These are phyloP conservation scores for Theocolax elegans DNA, from an alignment of 1,140 invertebrate species.

Conservation along the genomic window DNA sequence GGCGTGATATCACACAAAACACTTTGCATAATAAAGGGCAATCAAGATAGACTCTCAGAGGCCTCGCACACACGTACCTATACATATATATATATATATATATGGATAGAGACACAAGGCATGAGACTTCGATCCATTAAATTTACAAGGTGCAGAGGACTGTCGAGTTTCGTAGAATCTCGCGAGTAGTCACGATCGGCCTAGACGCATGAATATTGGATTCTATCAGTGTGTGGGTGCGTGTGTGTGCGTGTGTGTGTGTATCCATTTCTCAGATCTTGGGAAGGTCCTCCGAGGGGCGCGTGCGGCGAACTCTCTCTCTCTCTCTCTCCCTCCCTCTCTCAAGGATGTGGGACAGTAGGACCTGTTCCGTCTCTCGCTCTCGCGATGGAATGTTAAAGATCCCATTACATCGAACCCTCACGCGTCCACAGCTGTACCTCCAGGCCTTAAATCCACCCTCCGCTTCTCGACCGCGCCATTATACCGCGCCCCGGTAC, in stretches of 20 bases:
- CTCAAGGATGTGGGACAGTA: conserved; percentile 50
- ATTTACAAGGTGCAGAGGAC: conserved; percentile 3
- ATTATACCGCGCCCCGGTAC: no score
- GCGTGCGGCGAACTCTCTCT: conserved; percentile 16
- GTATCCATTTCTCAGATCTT: no score
- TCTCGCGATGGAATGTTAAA: conserved; percentile 47
- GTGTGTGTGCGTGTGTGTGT: no score
- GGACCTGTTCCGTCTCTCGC: conserved; percentile 47
- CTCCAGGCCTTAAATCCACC: not conserved
- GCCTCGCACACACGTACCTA: not conserved
- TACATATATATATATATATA: no score
- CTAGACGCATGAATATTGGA: conserved; percentile 21
- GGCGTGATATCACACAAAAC: not conserved
- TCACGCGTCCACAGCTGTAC: conserved; percentile 39
- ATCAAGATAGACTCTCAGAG: not conserved
- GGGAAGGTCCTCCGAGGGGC: no score
- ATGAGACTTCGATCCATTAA: conserved; percentile 28
- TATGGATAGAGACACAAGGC: no score
- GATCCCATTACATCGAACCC: conserved; percentile 52
- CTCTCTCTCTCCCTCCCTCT: no score
- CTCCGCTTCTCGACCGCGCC: not conserved
- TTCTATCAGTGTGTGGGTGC: no score
- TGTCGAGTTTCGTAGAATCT: not conserved
- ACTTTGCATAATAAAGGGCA: conserved; percentile 16
- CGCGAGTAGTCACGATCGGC: not conserved